Evolutionary conservation across 1,140 invertebrate species (phyloP).

Genomic region (Drosophila prosaltans): DNA sequence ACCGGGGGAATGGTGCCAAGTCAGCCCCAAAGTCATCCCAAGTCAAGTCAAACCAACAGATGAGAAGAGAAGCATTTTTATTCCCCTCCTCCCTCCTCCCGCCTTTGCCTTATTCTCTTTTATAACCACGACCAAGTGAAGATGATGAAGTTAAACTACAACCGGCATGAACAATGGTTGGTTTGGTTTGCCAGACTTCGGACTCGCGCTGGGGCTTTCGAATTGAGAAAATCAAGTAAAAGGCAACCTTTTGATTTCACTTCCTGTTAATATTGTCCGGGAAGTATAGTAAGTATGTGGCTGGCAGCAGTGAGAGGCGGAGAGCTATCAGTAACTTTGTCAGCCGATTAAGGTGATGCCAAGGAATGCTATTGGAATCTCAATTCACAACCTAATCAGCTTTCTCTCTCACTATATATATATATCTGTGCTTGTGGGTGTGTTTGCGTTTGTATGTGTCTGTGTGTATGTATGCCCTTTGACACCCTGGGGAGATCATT

Average conservation of each 20-base stretch:
- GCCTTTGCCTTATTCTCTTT: neutral
- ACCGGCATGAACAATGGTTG: constrained; percentile 65
- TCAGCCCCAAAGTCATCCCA: neutral
- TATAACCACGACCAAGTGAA: constrained; percentile 61
- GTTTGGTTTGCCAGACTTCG: constrained; percentile 23
- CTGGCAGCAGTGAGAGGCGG: constrained; percentile 11
- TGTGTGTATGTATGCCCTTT: constrained; percentile 6
- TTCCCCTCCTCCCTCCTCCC: constrained; percentile 18
- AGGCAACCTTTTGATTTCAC: constrained; percentile 80
- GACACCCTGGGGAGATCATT: constrained; percentile 76
- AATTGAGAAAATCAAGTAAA: constrained; percentile 78
- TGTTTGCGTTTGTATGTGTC: neutral
- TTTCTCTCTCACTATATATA: constrained; percentile 26
- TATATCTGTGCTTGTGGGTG: constrained; percentile 8
- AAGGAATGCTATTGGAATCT: constrained; percentile 73
- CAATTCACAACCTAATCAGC: constrained; percentile 67
- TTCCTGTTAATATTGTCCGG: constrained; percentile 77
- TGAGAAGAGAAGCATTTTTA: no score
- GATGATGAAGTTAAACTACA: constrained; percentile 79
- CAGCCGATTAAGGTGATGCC: constrained; percentile 80
- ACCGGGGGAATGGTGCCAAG: constrained; percentile 18
- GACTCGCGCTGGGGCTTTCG: constrained; percentile 24
- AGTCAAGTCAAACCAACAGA: constrained; percentile 32
- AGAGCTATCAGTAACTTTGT: constrained; percentile 77
- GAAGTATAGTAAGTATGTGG: constrained; percentile 17